A percentile compares a stretch with the other conserved stretches of the same genome.
These are phyloP conservation scores for Glomeris marginata DNA, from an alignment of 2,888 invertebrate genomes.

Conservation along the genomic window DNA sequence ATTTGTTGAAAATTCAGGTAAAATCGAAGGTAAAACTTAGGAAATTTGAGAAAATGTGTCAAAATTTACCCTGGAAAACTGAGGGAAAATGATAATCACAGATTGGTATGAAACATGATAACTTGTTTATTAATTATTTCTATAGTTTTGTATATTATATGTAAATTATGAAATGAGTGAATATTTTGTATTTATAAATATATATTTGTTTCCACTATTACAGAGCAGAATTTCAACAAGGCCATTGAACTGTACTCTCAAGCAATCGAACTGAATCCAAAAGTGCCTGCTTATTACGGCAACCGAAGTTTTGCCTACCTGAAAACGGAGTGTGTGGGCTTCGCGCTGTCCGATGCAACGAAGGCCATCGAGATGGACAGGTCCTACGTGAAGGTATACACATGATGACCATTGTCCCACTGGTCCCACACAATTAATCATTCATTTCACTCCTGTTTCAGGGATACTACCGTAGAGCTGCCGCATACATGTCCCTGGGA, in stretches of 20 bases:
- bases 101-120: too few relatives aligned
- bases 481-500: slow-evolving; percentile 92
- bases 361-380: slow-evolving; percentile 79
- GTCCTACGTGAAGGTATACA: slow-evolving; percentile 59
- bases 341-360: slow-evolving; percentile 80
- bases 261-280: slow-evolving; percentile 74
- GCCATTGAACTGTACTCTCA: slow-evolving; percentile 71
- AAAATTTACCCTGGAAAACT: too few relatives aligned
- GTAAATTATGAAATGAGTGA: too few relatives aligned
- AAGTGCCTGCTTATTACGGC: slow-evolving; percentile 72
- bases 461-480: slow-evolving; percentile 93
- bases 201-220: slow-evolving; percentile 29
- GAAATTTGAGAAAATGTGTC: too few relatives aligned
- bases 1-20: too few relatives aligned
- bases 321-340: slow-evolving; percentile 87
- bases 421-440: background rate
- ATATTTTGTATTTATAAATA: background rate
- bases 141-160: too few relatives aligned
- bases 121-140: too few relatives aligned
- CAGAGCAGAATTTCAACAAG: slow-evolving; percentile 76
- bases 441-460: slow-evolving; percentile 15
- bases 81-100: too few relatives aligned
- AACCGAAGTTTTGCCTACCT: slow-evolving; percentile 93
- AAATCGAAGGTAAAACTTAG: too few relatives aligned
- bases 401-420: background rate